Evolutionary conservation across 2,888 invertebrate species (phyloP), one percentile per base, ranked within the genome.

Genomic region (Aleiodes alternator): DNA sequence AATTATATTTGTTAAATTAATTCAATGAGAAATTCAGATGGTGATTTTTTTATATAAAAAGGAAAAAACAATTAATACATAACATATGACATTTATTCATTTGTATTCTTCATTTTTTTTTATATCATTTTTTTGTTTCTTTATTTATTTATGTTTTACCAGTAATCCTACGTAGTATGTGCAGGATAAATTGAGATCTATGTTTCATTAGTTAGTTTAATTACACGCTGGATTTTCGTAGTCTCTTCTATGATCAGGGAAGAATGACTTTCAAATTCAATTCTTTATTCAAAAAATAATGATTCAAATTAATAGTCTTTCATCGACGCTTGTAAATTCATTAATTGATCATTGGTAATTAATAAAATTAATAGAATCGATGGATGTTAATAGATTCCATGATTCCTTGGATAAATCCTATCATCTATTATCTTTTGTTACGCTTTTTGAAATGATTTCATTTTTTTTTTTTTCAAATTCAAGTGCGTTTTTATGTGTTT

Each of bases 71-170:
- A 59, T 55, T 31, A 53, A 57, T 78, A 79, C 76, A 79, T 79
- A 79, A 79, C 77, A 75, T 79, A 79, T 77, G 70, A 79, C 78
- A 79, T 80, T 80, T 79, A 80, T 79, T 80, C 72, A 77, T 78
- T 78, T 79, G 51, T 78, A 73, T 75, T 73, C 61, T 61, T 68
- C 16, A 69, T 73, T 77, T 74, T 70, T 77, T 66, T 8, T 66
- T 72, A 68, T 79, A 38, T 53, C 38, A 66, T 68, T 68, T 31
- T 8, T 51, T 51, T 68, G 12, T 12, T 51, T 51, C 50, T 75
- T 71, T 68, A 73, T 55, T 66, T 66, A 16, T 9, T 53, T 72
- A 76, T 48, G 1, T 34, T n/a, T 23, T 48, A 14, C 23, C 11
- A 14, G 76, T 78, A 72, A 75, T 78, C 43, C 76, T 79, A 79